These are phyloP conservation scores for Tillus elongatus DNA, from an alignment of 2,888 invertebrate genomes.

Conservation along the genomic window DNA sequence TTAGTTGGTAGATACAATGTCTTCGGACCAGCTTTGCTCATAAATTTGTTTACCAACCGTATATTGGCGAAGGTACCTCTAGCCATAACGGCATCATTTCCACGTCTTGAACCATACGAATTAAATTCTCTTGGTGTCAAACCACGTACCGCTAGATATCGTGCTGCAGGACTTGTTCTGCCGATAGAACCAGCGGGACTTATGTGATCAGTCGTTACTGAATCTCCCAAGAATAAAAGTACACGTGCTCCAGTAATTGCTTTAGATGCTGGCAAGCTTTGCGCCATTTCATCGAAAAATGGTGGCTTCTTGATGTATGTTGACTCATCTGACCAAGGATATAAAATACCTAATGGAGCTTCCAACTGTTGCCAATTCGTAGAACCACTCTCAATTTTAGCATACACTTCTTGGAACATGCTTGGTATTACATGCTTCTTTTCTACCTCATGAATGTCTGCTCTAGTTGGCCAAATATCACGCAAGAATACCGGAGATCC, in stretches of 20 bases:
- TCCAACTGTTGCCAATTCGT: conserved; percentile 72
- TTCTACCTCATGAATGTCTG: conserved; percentile 85
- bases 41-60: conserved; percentile 83
- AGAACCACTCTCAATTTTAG: conserved; percentile 57
- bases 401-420: conserved; percentile 92
- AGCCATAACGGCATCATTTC: conserved; percentile 96
- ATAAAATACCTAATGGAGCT: conserved; percentile 73
- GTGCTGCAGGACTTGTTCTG: conserved; percentile 85
- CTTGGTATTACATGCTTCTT: conserved; percentile 83
- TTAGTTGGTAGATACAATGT: conserved; percentile 82
- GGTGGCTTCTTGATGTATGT: conserved; percentile 96
- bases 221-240: conserved; percentile 84
- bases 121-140: conserved; percentile 91
- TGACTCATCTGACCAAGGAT: conserved; percentile 83
- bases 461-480: conserved; percentile 92
- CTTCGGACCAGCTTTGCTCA: conserved; percentile 68
- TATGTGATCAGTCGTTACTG: conserved; percentile 98
- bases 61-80: conserved; percentile 98
- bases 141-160: conserved; percentile 64
- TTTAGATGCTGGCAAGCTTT: conserved; percentile 53
- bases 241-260: conserved; percentile 68
- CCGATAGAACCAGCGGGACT: conserved; percentile 98
- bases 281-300: conserved; percentile 65
- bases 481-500: conserved; percentile 73
- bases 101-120: conserved; percentile 94